phyloP scores from a whole-genome alignment of 2,113 vertebrate genomes.

The Ameiurus melas region DNA sequence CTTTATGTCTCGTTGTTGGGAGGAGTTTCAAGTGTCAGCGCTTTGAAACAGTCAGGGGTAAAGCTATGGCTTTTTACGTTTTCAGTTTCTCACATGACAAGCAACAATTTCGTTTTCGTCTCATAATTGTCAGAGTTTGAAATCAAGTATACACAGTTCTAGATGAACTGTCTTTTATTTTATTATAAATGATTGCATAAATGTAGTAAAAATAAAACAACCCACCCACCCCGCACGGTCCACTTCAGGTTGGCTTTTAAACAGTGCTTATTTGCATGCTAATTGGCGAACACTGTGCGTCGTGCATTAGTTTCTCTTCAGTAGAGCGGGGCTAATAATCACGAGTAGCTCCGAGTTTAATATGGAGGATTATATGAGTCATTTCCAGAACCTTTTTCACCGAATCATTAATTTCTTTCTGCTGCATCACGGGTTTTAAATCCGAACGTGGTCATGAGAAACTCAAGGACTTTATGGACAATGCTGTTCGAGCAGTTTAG shows the following conservation, averaged over 20 bases:
- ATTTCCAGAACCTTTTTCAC: slow-evolving; percentile 11
- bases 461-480: slow-evolving; percentile 23
- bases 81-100: background rate
- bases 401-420: slow-evolving; percentile 24
- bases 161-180: no score
- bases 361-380: slow-evolving; percentile 15
- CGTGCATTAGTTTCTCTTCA: background rate
- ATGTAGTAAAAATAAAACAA: background rate
- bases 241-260: background rate
- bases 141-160: background rate
- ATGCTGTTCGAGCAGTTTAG: slow-evolving; percentile 9
- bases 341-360: background rate
- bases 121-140: background rate
- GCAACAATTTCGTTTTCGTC: background rate
- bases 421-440: slow-evolving; percentile 23
- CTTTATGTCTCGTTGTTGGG: background rate
- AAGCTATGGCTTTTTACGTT: background rate
- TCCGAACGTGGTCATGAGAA: slow-evolving; percentile 11
- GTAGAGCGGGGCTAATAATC: slow-evolving; percentile 22
- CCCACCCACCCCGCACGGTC: background rate
- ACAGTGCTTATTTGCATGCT: slow-evolving; percentile 19
- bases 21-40: background rate
- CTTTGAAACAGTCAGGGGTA: background rate
- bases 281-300: background rate
- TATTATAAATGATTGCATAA: background rate